A percentile compares a stretch with the other conserved stretches of the same genome.
These are phyloP conservation scores for Ctenosaura bakeri DNA, from an alignment of 2,797 vertebrate genomes.

Conservation along the genomic window DNA sequence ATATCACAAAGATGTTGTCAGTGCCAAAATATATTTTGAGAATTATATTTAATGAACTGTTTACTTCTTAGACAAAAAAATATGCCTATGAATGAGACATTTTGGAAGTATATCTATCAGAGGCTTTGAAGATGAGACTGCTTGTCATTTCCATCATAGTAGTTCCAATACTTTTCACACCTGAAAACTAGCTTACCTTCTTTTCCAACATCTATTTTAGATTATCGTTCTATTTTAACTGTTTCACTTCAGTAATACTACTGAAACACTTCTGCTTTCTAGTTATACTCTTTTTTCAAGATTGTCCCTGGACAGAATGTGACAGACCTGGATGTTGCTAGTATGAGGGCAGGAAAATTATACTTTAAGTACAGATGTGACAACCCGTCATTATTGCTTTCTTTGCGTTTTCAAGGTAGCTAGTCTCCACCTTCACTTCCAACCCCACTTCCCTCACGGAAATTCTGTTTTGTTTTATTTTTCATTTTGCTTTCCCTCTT, in stretches of 20 bases:
- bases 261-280: not conserved
- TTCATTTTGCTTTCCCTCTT: not conserved
- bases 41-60: constrained; percentile 68
- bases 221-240: not conserved
- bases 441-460: too few relatives aligned
- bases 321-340: not conserved
- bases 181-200: not conserved
- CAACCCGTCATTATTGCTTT: too few relatives aligned
- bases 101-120: not conserved
- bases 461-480: too few relatives aligned
- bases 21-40: constrained; percentile 61
- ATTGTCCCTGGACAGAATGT: not conserved
- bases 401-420: too few relatives aligned
- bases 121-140: not conserved
- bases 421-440: too few relatives aligned
- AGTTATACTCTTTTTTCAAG: not conserved
- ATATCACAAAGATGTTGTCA: constrained; percentile 69
- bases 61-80: constrained; percentile 59
- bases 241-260: not conserved
- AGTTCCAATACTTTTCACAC: not conserved
- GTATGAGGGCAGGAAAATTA: too few relatives aligned
- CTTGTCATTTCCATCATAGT: not conserved
- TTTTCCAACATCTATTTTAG: not conserved
- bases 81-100: constrained; percentile 9
- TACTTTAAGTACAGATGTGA: too few relatives aligned